A percentile compares a stretch with the other conserved stretches of the same genome.
These are phyloP conservation scores for Megastigmus dorsalis DNA, from an alignment of 2,888 invertebrate species.

Conservation along the genomic window DNA sequence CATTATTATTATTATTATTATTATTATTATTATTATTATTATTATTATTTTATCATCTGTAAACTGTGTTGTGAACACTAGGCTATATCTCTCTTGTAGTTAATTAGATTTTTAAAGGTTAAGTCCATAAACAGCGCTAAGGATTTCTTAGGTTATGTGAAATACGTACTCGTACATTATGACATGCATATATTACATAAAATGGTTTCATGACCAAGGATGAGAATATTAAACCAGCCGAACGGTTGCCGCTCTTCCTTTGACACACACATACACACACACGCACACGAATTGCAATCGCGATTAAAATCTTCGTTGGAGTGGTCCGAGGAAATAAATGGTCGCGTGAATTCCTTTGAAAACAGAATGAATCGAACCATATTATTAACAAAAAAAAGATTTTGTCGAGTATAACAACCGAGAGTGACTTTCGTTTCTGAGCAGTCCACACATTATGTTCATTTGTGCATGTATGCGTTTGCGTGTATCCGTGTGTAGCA, in stretches of 20 bases:
- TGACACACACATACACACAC: not conserved
- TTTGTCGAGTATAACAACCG: not conserved
- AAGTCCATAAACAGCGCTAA: conserved; percentile 45
- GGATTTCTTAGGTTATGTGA: conserved; percentile 7
- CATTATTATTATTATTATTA: conserved; percentile 31
- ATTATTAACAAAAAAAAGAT: not conserved
- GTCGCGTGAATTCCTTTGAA: not conserved
- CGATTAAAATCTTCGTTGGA: not conserved
- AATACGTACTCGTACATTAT: conserved; percentile 44
- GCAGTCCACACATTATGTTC: no score
- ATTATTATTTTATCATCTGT: conserved; percentile 52
- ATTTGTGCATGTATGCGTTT: not conserved
- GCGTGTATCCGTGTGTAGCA: no score
- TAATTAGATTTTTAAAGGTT: conserved; percentile 61
- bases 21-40: conserved; percentile 23
- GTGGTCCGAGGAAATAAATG: conserved; percentile 12
- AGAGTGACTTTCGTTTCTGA: not conserved
- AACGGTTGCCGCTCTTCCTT: conserved; percentile 3
- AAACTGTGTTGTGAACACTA: conserved; percentile 68
- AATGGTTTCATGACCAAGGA: conserved; percentile 4
- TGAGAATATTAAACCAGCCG: conserved; percentile 5
- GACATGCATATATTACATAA: conserved; percentile 28
- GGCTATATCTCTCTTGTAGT: conserved; percentile 65
- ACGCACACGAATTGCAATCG: no score
- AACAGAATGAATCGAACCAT: not conserved